Evolutionary conservation across 2,888 invertebrate species (phyloP), one percentile per base, ranked within the genome.

Genomic region (Scaptomyza parva): DNA sequence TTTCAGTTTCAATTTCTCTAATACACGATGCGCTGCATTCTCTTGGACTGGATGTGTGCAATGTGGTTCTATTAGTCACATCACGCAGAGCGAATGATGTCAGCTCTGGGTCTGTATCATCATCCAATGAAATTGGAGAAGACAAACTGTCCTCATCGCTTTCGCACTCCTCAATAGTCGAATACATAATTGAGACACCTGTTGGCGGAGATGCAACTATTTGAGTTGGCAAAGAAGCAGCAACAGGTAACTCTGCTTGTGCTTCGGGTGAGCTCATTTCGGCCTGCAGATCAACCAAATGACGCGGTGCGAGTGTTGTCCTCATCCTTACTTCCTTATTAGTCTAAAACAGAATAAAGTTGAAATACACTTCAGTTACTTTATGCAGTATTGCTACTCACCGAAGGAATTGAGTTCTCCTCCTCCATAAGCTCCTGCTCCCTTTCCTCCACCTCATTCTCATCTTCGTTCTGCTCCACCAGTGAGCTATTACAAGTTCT

Each of bases 271-370:
- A 55, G 35, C 28, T 45, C 12, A 35, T 12, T 6, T 45, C 26
- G 4, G 1, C 26, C 7, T 45, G 39, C 28, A 73, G 18, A 14
- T 74, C 65, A 3, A 4, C 45, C 20, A 73, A 54, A 17, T 30
- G 65, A 1, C 75, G 37, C 17, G 75, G 75, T 8, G 70, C 60
- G 3, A 70, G 72, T 3, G 75, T 74, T 47, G 35, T 69, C 3
- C 5, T 39, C 1, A 8, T 12, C 1, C 12, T 17, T 4, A 9
- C 0, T 12, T 17, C 24, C 12, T n/a, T 26, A 2, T 28, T 26
- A 1, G 5, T 30, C 70, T 73, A 24, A n/a, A 39, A 17, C 1
- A 30, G 0, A 39, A 28, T 1, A 33, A 2, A 12, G 8, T 8
- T 17, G 9, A 8, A 22, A 12, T 2, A 28, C 3, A 18, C 12